A percentile compares a stretch with the other conserved stretches of the same genome.
Conservation (phyloP, 2,113 vertebrate species). For the Fulmarus glacialis region DNA sequence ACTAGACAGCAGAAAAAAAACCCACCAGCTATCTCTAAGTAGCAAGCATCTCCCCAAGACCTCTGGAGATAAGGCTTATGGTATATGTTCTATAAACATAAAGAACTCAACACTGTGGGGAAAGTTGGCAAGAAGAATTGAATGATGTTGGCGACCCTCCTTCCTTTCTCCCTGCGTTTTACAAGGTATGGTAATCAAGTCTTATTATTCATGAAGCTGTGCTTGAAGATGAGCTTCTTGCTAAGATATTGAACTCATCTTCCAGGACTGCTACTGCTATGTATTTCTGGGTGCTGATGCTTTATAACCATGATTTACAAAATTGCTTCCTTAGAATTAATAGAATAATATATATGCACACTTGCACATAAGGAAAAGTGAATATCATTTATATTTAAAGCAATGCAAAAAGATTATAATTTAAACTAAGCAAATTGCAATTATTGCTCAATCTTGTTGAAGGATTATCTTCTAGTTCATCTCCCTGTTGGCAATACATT, state of each 20-base stretch:
- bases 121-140: not conserved
- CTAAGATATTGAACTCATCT: not conserved
- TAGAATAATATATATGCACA: conserved; percentile 34
- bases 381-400: conserved; percentile 49
- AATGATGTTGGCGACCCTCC: not conserved
- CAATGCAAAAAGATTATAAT: conserved; percentile 60
- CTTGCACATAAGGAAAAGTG: conserved; percentile 23
- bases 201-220: not conserved
- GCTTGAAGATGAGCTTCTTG: not conserved
- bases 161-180: not conserved
- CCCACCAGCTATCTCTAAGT: not conserved
- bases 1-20: not conserved
- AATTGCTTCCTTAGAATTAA: conserved; percentile 46
- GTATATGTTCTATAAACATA: not conserved
- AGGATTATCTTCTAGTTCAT: conserved; percentile 67
- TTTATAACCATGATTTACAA: conserved; percentile 13
- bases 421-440: conserved; percentile 65
- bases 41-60: not conserved
- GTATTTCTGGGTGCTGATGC: not conserved
- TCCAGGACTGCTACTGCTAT: not conserved
- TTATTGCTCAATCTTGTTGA: conserved; percentile 62
- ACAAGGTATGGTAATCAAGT: not conserved
- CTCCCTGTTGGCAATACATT: conserved; percentile 60
- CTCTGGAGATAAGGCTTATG: not conserved
- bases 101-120: not conserved